Conservation (phyloP, 2,888 invertebrate species). For the Sarcophaga subvicina region DNA sequence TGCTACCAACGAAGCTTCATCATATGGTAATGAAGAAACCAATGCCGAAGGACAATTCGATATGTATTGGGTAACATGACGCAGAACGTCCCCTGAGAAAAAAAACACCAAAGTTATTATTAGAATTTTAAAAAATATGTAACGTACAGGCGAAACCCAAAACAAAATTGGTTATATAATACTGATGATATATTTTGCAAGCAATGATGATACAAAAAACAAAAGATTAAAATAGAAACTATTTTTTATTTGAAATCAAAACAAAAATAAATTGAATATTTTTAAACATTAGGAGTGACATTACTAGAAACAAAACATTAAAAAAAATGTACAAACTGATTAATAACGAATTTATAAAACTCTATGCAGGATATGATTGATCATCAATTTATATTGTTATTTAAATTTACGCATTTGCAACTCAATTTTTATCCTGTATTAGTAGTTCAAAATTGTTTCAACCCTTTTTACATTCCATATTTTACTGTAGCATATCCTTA, state of each 20-base stretch:
- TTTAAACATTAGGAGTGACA: neutral
- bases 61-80: slow-evolving; percentile 76
- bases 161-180: slow-evolving; percentile 41
- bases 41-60: slow-evolving; percentile 75
- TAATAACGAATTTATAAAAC: neutral
- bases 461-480: too few relatives aligned
- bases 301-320: slow-evolving; percentile 2
- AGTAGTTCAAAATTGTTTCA: too few relatives aligned
- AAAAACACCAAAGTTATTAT: neutral
- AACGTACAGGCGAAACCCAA: slow-evolving; percentile 51
- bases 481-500: too few relatives aligned
- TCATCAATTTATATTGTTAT: too few relatives aligned
- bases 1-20: slow-evolving; percentile 75
- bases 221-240: neutral
- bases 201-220: neutral
- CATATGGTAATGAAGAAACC: slow-evolving; percentile 74
- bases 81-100: slow-evolving; percentile 74
- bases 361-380: too few relatives aligned
- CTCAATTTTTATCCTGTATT: too few relatives aligned
- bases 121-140: neutral
- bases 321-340: neutral
- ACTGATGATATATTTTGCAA: slow-evolving; percentile 43
- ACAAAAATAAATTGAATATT: neutral
- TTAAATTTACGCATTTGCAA: too few relatives aligned
- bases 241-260: neutral